Evolutionary conservation across 2,113 vertebrate genomes (phyloP), one percentile per base, ranked within the genome.

Genomic region (Sturnira hondurensis): DNA sequence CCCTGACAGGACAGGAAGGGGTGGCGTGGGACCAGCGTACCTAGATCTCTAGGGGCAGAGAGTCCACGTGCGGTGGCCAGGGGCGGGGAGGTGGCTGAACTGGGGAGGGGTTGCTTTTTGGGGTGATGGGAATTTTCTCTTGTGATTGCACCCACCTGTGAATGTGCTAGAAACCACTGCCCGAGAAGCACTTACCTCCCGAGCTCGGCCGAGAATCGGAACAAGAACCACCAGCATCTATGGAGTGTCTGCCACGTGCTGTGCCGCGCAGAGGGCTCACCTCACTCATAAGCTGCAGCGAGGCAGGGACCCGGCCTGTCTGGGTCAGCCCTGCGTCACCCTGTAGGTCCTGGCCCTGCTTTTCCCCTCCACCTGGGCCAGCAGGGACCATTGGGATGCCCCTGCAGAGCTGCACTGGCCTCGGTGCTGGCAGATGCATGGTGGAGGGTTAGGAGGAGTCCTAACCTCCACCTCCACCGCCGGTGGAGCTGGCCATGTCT

Each of bases 151-250:
- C 36, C 20, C 1, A 11, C n/a, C 71, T 13, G 71, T 28, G 82
- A 26, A 11, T 4, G 2, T 1, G 14, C 70, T n/a, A 5, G 12
- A 41, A 26, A 3, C 7, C 11, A 10, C 89, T 14, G 54, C 22
- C 33, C 22, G 0, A 2, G 22, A 67, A 33, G 56, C 68, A 1
- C 17, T 1, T 0, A 0, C 28, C 11, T 2, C n/a, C 2, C 0
- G 2, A 4, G 71, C 82, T 7, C 2, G 22, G 80, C 7, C 6
- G 70, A 16, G 0, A 36, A 16, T 15, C 0, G 11, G 7, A 9
- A 5, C 47, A 3, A 22, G 67, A 56, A 31, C 2, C 1, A 0
- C 26, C 63, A 24, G 19, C 1, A 3, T 22, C 38, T 2, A 10
- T 0, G 4, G n/a, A 28, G 56, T 7, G 36, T 56, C 70, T 14